These are phyloP conservation scores for Mystacornis crossleyi DNA, from an alignment of 2,113 vertebrate genomes.

Conservation along the genomic window DNA sequence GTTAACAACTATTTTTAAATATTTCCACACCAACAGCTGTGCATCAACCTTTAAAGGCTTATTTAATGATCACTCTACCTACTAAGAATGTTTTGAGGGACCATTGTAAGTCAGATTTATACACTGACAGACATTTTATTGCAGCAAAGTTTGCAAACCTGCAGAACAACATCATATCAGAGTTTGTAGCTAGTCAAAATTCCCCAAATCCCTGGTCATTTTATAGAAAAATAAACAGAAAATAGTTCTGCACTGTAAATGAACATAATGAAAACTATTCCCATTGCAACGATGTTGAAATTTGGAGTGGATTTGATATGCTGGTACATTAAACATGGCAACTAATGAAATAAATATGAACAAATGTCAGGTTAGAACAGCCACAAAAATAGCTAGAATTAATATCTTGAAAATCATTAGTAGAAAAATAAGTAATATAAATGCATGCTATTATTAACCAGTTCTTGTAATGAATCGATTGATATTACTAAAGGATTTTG, in stretches of 20 bases:
- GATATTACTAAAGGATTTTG: not conserved
- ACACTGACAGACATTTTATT: not conserved
- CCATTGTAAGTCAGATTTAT: not conserved
- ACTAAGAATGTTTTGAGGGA: not conserved
- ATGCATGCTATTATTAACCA: conserved; percentile 2
- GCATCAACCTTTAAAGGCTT: not conserved
- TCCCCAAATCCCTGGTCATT: not conserved
- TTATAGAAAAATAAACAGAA: not conserved
- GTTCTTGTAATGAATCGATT: not conserved
- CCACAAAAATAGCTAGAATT: not conserved
- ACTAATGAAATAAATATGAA: conserved; percentile 20
- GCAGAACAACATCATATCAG: not conserved
- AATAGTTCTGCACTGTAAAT: not conserved
- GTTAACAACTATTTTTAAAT: not conserved
- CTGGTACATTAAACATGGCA: not conserved
- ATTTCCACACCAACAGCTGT: not conserved
- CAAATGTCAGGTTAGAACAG: not conserved
- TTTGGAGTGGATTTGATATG: not conserved
- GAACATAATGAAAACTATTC: not conserved
- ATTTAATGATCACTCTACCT: not conserved
- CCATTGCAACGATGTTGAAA: not conserved
- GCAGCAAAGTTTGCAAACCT: not conserved
- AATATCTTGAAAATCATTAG: not conserved
- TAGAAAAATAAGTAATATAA: conserved; percentile 31
- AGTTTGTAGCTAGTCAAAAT: not conserved